Conservation (phyloP, 2,888 invertebrate species). For the Dolichomitus sp. region DNA sequence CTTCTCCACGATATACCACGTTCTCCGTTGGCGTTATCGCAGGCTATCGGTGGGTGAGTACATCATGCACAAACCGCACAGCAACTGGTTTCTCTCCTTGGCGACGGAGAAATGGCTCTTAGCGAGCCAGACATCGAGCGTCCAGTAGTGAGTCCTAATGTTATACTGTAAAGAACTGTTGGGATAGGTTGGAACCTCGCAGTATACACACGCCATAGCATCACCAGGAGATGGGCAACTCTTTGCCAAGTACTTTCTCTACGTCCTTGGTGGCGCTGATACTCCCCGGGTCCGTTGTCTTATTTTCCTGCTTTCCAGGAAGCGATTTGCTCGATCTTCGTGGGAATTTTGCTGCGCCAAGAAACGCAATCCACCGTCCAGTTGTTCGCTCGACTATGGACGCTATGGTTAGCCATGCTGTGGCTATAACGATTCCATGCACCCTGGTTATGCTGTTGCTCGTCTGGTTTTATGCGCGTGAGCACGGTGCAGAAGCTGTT, state of each 20-base stretch:
- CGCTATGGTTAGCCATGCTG: conserved; percentile 38
- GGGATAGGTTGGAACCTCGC: not conserved
- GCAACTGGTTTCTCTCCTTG: conserved; percentile 66
- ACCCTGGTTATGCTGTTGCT: conserved; percentile 18
- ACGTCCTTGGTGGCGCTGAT: conserved; percentile 64
- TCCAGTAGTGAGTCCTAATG: conserved; percentile 1
- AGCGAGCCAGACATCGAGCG: conserved; percentile 32
- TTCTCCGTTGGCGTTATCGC: conserved; percentile 58
- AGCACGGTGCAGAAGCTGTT: conserved; percentile 27
- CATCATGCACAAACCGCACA: conserved; percentile 64
- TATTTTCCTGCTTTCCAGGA: conserved; percentile 64
- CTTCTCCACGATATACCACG: conserved; percentile 15
- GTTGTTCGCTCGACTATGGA: conserved; percentile 28
- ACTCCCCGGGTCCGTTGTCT: conserved; percentile 56
- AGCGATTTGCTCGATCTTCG: conserved; percentile 67
- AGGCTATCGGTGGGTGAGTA: conserved; percentile 60
- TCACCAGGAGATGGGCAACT: conserved; percentile 41
- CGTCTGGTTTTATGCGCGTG: conserved; percentile 44
- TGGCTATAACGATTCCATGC: conserved; percentile 59
- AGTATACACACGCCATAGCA: conserved; percentile 28
- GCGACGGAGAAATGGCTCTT: conserved; percentile 52
- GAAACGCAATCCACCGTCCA: conserved; percentile 43
- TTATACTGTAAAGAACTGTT: too few species aligned
- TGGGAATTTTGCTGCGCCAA: conserved; percentile 63
- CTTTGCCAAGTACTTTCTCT: conserved; percentile 59